A percentile compares a stretch with the other conserved stretches of the same genome.
Conservation (phyloP, 2,113 vertebrate species). For the Pionites leucogaster region DNA sequence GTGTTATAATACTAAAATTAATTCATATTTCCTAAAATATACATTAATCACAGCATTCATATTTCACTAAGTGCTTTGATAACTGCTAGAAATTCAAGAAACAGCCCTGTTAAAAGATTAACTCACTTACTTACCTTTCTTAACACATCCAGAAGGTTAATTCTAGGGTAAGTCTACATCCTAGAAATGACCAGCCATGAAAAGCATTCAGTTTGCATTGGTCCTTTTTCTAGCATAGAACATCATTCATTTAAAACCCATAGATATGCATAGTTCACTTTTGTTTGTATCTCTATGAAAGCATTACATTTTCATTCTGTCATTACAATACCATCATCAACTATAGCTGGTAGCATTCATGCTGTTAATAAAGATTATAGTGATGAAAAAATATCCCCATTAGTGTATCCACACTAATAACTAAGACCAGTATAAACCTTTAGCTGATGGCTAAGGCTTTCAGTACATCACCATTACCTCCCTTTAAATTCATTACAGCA, state of each 20-base stretch:
- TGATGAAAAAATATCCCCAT: background rate
- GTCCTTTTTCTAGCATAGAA: background rate
- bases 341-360: background rate
- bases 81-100: background rate
- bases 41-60: background rate
- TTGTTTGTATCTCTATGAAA: background rate
- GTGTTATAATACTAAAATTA: background rate
- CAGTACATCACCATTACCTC: background rate
- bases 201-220: rapidly evolving
- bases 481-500: background rate
- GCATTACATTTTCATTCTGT: background rate
- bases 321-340: background rate
- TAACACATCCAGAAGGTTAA: background rate
- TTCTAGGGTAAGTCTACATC: rapidly evolving
- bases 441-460: background rate
- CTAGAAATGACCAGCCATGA: background rate
- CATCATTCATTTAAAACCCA: background rate
- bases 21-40: background rate
- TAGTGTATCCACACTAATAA: background rate
- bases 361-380: background rate
- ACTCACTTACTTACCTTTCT: background rate
- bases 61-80: background rate
- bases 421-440: background rate
- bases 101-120: background rate
- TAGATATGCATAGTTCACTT: background rate